These are phyloP conservation scores for Arizona elegans DNA, from an alignment of 2,113 vertebrate genomes.

Conservation along the genomic window DNA sequence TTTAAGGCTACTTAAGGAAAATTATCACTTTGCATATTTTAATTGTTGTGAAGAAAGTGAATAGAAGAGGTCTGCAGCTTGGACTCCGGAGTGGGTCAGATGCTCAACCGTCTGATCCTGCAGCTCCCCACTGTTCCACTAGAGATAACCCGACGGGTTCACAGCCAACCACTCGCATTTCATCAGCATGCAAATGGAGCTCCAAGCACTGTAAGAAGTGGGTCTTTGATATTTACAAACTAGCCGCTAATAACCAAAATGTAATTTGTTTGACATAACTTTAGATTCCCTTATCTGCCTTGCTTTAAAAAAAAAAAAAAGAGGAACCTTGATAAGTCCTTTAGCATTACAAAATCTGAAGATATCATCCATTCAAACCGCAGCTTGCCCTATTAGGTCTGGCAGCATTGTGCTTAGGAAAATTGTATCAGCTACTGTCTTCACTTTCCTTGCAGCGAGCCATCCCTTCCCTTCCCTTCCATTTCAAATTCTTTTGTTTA, in stretches of 20 bases:
- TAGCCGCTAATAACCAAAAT: conserved; percentile 94
- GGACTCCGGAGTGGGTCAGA: conserved; percentile 93
- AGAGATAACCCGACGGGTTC: conserved; percentile 97
- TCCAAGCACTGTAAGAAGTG: conserved; percentile 86
- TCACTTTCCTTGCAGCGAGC: conserved; percentile 51
- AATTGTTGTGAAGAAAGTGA: conserved; percentile 99
- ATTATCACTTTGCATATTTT: conserved; percentile 99
- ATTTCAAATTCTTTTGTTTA: conserved; percentile 65
- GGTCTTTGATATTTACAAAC: conserved; percentile 99
- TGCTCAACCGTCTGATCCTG: conserved; percentile 87
- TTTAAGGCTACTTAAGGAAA: conserved; percentile 99
- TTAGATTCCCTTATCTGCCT: conserved; percentile 84
- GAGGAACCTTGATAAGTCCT: conserved; percentile 60
- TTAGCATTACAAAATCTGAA: conserved; percentile 65
- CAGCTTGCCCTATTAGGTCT: conserved; percentile 65
- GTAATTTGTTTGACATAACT: conserved; percentile 96
- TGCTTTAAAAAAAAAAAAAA: conserved; percentile 26
- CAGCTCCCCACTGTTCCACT: conserved; percentile 88
- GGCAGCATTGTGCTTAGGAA: conserved; percentile 58
- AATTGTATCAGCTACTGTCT: conserved; percentile 56
- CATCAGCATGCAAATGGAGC: conserved; percentile 99
- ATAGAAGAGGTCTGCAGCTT: conserved; percentile 97
- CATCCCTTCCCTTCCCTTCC: conserved; percentile 59
- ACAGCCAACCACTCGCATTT: conserved; percentile 94
- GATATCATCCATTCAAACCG: conserved; percentile 57